Percentiles rank a stretch among this genome's conserved stretches.
Evolutionary conservation across 2,888 invertebrate genomes (phyloP).

Genomic region (Amiota communis): DNA sequence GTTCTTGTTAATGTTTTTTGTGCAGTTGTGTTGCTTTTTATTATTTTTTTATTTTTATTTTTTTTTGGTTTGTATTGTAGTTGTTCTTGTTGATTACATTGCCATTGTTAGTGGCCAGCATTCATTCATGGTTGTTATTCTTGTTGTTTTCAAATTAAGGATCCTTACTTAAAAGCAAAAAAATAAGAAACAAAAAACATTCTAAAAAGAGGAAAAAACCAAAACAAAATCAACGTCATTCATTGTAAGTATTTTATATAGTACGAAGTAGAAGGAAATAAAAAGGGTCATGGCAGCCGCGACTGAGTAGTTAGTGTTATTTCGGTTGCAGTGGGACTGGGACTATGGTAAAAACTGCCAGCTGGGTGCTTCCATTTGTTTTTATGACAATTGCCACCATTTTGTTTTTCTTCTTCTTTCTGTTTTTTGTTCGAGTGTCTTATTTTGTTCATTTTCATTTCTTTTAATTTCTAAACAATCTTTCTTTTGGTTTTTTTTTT

Average conservation of each 20-base stretch:
- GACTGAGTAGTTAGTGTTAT: neutral
- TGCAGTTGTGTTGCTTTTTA: too few relatives aligned
- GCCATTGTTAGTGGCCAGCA: neutral
- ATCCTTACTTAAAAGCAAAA: neutral
- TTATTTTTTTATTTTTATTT: too few relatives aligned
- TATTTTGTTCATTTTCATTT: neutral
- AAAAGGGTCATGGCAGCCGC: slow-evolving; percentile 17
- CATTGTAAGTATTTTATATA: neutral
- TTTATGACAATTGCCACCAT: slow-evolving; percentile 3
- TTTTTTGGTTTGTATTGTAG: too few relatives aligned
- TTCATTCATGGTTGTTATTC: neutral
- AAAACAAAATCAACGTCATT: neutral
- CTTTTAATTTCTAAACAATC: neutral
- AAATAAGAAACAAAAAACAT: neutral
- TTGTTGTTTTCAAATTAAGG: slow-evolving; percentile 12
- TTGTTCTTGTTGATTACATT: slow-evolving; percentile 9
- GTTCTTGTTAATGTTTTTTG: slow-evolving; percentile 15
- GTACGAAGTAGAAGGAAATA: too few relatives aligned
- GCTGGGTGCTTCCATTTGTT: neutral
- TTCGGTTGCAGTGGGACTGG: too few relatives aligned
- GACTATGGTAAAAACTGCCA: too few relatives aligned
- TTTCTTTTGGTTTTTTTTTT: neutral
- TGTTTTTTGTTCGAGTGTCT: neutral
- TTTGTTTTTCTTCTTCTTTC: slow-evolving; percentile 1
- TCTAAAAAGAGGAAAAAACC: too few relatives aligned